Conservation (phyloP, 1,140 invertebrate species). For the Cryptotermes secundus region DNA sequence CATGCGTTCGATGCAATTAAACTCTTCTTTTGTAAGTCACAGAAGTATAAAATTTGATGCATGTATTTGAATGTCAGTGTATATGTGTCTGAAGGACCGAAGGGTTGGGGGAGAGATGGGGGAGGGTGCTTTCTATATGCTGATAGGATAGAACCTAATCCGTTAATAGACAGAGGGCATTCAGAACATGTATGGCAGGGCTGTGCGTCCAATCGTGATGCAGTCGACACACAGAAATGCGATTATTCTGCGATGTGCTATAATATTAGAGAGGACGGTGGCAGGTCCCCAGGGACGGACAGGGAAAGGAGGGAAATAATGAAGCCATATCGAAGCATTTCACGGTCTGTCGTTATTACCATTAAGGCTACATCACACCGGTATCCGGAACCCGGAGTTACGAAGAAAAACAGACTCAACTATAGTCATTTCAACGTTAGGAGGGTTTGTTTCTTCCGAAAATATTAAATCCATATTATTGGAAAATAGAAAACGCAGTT, state of each 20-base stretch:
- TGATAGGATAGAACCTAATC: constrained; percentile 9
- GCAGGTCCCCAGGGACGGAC: not conserved
- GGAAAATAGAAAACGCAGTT: too few species aligned
- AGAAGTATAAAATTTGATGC: constrained; percentile 5
- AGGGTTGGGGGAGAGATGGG: not conserved
- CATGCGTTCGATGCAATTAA: not conserved
- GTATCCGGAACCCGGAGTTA: not conserved
- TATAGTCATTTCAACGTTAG: too few species aligned
- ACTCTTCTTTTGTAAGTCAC: not conserved
- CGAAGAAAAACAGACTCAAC: too few species aligned
- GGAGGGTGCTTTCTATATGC: not conserved
- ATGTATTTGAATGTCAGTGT: not conserved
- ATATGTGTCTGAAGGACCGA: not conserved
- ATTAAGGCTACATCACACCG: not conserved
- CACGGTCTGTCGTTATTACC: not conserved
- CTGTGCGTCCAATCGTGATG: not conserved
- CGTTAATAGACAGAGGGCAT: not conserved
- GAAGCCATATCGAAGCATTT: not conserved
- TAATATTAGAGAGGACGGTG: not conserved
- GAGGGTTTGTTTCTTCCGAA: too few species aligned
- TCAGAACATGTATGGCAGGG: not conserved
- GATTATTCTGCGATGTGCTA: not conserved
- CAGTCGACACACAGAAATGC: not conserved
- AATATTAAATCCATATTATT: too few species aligned
- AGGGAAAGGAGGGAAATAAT: not conserved